These are phyloP conservation scores for Cephus runcator DNA, from an alignment of 2,888 invertebrate species.

Conservation along the genomic window DNA sequence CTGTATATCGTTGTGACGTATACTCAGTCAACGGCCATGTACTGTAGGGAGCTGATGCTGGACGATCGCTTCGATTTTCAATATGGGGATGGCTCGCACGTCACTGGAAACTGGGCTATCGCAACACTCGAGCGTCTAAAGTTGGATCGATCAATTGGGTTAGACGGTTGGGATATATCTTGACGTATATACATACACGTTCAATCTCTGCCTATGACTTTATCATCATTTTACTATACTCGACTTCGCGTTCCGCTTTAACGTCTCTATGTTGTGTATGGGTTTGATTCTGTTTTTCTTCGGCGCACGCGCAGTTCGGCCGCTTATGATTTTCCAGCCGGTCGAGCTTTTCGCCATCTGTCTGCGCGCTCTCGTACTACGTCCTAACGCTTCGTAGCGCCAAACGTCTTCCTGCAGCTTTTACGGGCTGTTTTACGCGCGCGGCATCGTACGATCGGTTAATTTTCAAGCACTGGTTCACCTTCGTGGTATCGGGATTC, in stretches of 20 bases:
- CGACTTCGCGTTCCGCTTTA: background rate
- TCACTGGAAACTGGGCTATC: slow-evolving; percentile 37
- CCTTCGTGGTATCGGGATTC: slow-evolving; percentile 17
- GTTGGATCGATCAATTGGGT: slow-evolving; percentile 29
- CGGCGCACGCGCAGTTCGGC: no score
- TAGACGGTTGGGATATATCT: background rate
- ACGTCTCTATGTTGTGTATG: no score
- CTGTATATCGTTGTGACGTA: background rate
- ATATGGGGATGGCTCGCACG: background rate
- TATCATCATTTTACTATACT: background rate
- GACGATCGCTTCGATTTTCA: background rate
- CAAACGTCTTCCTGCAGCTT: background rate
- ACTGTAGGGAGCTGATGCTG: background rate
- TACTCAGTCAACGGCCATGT: background rate
- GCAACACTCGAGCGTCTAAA: slow-evolving; percentile 35
- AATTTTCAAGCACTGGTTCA: slow-evolving; percentile 28
- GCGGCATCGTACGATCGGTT: slow-evolving; percentile 24
- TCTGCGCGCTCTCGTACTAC: no score
- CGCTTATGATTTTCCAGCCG: background rate
- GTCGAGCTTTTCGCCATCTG: background rate
- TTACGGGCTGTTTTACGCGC: background rate
- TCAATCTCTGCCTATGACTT: background rate
- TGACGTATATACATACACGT: background rate
- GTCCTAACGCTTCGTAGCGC: background rate
- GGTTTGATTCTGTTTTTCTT: background rate